Conservation (phyloP, 2,113 vertebrate species). For the Embiotoca jacksoni region DNA sequence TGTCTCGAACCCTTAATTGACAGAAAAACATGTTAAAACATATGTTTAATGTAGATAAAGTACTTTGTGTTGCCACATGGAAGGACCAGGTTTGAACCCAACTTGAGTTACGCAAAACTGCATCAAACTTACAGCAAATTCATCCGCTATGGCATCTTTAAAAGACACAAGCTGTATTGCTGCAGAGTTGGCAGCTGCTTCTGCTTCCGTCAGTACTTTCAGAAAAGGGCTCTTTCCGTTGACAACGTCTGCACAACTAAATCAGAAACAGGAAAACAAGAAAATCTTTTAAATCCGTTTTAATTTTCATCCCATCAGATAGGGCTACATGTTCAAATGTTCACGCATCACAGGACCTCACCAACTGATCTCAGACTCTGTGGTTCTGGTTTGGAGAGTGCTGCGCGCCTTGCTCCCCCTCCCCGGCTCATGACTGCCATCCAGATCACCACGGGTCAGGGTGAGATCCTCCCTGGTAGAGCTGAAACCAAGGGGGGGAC, state of each 20-base stretch:
- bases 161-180: slow-evolving; percentile 85
- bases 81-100: background rate
- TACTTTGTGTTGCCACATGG: background rate
- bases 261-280: slow-evolving; percentile 37
- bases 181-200: slow-evolving; percentile 80
- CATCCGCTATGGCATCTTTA: slow-evolving; percentile 81
- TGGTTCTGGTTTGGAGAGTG: slow-evolving; percentile 24
- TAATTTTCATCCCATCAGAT: background rate
- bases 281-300: background rate
- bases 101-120: background rate
- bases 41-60: background rate
- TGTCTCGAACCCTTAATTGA: slow-evolving; percentile 74
- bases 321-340: background rate
- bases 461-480: slow-evolving; percentile 46
- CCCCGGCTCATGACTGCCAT: slow-evolving; percentile 16
- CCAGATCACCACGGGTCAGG: slow-evolving; percentile 41
- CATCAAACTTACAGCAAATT: slow-evolving; percentile 76
- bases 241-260: slow-evolving; percentile 48
- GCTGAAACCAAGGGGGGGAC: slow-evolving; percentile 52
- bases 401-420: slow-evolving; percentile 30
- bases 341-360: slow-evolving; percentile 38
- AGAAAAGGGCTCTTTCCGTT: slow-evolving; percentile 67
- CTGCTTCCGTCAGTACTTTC: slow-evolving; percentile 80
- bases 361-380: slow-evolving; percentile 54
- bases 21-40: slow-evolving; percentile 32